A percentile compares a stretch with the other conserved stretches of the same genome.
These are phyloP conservation scores for Nasonovia ribisnigri DNA, from an alignment of 2,888 invertebrate genomes.

Conservation along the genomic window DNA sequence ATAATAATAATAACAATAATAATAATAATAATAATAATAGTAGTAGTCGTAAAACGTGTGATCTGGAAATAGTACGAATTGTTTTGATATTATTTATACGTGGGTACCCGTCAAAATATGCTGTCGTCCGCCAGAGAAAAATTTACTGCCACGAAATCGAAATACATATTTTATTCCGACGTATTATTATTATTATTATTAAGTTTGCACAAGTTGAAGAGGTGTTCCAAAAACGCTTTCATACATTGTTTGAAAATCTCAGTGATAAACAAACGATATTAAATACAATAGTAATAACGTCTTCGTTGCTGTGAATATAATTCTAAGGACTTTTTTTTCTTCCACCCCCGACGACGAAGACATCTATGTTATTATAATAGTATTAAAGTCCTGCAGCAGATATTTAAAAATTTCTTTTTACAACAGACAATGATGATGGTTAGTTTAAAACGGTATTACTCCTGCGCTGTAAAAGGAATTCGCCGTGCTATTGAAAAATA, in stretches of 20 bases:
- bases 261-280: neutral
- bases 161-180: neutral
- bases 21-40: neutral
- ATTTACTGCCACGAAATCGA: neutral
- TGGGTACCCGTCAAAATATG: neutral
- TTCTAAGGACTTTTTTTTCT: neutral
- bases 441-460: neutral
- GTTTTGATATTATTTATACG: neutral
- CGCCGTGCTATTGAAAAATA: neutral
- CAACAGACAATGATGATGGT: neutral
- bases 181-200: neutral
- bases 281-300: neutral
- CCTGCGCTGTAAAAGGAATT: neutral
- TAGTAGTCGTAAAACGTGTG: neutral
- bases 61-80: slow-evolving; percentile 16
- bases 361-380: too few species aligned
- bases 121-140: neutral
- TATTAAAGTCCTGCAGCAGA: neutral
- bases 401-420: neutral
- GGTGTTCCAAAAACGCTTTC: neutral
- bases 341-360: too few species aligned
- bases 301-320: neutral
- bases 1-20: slow-evolving; percentile 8
- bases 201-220: neutral
- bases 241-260: neutral